A percentile compares a stretch with the other conserved stretches of the same genome.
These are phyloP conservation scores for Cylas formicarius DNA, from an alignment of 1,140 invertebrate species.

Conservation along the genomic window DNA sequence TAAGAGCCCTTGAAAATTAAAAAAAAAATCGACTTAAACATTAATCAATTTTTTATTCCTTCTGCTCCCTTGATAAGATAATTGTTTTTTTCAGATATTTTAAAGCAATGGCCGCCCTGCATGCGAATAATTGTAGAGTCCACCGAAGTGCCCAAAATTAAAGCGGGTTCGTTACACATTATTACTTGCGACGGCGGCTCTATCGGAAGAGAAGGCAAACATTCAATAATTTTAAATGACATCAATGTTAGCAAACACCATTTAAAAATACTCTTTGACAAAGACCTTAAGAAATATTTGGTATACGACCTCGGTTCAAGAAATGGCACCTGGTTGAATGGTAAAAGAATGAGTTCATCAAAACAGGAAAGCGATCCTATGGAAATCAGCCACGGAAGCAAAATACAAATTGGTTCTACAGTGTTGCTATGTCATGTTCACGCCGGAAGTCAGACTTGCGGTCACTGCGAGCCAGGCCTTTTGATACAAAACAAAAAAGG, in stretches of 20 bases:
- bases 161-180: constrained; percentile 72
- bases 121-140: constrained; percentile 79
- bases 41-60: constrained; percentile 7
- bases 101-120: constrained; percentile 72
- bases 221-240: constrained; percentile 69
- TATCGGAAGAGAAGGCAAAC: constrained; percentile 74
- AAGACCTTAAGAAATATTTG: constrained; percentile 53
- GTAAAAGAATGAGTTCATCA: constrained; percentile 61
- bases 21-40: no score
- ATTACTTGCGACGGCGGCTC: constrained; percentile 80
- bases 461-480: constrained; percentile 81
- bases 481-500: constrained; percentile 37
- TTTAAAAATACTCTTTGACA: constrained; percentile 63
- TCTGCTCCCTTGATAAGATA: no score
- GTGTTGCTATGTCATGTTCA: constrained; percentile 82
- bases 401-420: constrained; percentile 62
- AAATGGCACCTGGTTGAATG: constrained; percentile 82
- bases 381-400: constrained; percentile 67
- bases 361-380: constrained; percentile 59
- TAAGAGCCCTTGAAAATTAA: no score
- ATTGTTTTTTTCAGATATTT: constrained; percentile 52
- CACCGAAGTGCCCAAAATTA: constrained; percentile 59
- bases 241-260: constrained; percentile 71
- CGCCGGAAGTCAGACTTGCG: constrained; percentile 74
- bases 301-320: constrained; percentile 77